Base-by-base conservation (phyloP, 35 echinoderm and acorn worm species). In the Heliocidaris erythrogramma region DNA sequence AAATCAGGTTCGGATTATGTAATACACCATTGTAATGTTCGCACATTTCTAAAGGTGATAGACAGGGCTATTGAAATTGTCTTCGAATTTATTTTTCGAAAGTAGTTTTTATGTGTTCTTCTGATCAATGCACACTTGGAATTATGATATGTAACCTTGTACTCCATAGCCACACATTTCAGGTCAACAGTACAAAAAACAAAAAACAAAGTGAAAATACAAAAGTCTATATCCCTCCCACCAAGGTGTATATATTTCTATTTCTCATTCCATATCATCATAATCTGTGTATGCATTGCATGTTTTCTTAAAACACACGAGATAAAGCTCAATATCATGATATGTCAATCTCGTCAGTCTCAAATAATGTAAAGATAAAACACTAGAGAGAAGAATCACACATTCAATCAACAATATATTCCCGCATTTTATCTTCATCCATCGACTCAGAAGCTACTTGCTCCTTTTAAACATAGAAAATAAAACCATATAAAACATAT, bases 191-290 rank as follows among this genome's bases (percentile, higher is more conserved):
- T n/a, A 78, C 27, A 27, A 78, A 78, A 18, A 78, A 60, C 7
- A 0, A 42, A 14, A 14, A 60, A 78, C 65, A 78, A 78, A 8
- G 5, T 8, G 5, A 21, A 21, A 78, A 78, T 78, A 24, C 21
- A 5, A 78, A 78, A 24, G 21, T n/a, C 27, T 78, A 27, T n/a
- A 21, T 78, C 65, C 65, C 65, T 7, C 65, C 65, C 65, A 78
- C 65, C 65, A 78, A 78, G 65, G 65, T 78, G 65, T 71, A 71
- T 71, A 27, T 78, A 78, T 78, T 78, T 78, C 18, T 78, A 78
- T 78, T 78, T 78, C 65, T 78, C 65, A 78, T 78, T 78, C 65
- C 65, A 78, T 78, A n/a, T 21, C 18, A 78, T 78, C 18, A 78
- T 78, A 78, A 42, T 18, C 65, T 78, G 65, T 78, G 18, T 78